Evolutionary conservation across 2,797 vertebrate species (phyloP).

Genomic region (Eulemur albifrons): DNA sequence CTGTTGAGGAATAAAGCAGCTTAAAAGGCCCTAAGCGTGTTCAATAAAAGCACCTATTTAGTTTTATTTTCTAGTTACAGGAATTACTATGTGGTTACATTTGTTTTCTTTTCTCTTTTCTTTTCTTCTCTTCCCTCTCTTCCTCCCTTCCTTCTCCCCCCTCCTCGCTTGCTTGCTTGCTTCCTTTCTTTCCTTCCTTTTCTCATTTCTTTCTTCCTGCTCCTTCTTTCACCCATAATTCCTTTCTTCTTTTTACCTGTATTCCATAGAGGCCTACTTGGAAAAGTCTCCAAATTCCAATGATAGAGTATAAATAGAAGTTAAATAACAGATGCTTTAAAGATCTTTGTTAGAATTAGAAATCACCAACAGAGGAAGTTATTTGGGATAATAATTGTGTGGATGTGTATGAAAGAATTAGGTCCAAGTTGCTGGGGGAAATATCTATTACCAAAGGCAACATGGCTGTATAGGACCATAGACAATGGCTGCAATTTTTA

Average conservation of each 20-base stretch:
- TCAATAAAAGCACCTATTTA: not conserved
- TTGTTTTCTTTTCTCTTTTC: not conserved
- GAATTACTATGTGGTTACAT: not conserved
- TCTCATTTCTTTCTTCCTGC: not conserved
- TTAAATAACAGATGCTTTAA: slow-evolving; percentile 50
- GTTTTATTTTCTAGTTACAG: slow-evolving; percentile 22
- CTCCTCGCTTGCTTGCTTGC: no score
- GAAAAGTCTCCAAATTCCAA: slow-evolving; percentile 15
- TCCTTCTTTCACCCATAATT: not conserved
- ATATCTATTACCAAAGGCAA: not conserved
- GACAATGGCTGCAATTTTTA: not conserved
- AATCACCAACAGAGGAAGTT: slow-evolving; percentile 42
- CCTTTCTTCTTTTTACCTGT: slow-evolving; percentile 22
- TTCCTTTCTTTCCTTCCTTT: no score
- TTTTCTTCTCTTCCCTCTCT: no score
- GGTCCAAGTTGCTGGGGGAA: not conserved
- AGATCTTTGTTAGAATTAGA: slow-evolving; percentile 49
- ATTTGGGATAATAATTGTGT: slow-evolving; percentile 39
- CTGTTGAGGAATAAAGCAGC: not conserved
- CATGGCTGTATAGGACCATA: not conserved
- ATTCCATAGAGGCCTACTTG: not conserved
- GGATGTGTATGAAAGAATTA: not conserved
- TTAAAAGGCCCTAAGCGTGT: not conserved
- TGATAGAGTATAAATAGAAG: slow-evolving; percentile 11
- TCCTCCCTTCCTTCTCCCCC: not conserved